phyloP scores from a whole-genome alignment of 2,888 invertebrate genomes.

The Drosophila fungiperda region DNA sequence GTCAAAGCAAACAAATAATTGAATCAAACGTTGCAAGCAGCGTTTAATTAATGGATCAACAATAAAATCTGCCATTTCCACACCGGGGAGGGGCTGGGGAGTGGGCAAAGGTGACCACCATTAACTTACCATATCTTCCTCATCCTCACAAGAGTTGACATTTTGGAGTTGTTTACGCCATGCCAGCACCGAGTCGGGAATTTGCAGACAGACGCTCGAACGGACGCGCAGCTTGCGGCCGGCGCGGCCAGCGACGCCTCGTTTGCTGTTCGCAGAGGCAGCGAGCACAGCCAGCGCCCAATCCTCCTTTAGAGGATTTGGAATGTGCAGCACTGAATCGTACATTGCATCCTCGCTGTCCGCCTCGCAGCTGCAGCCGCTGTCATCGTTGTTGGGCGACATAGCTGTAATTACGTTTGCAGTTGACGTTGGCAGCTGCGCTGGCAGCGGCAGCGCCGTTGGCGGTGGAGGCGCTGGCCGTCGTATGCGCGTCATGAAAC shows the following conservation, averaged over 20 bases:
- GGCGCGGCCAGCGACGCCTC: constrained; percentile 57
- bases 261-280: constrained; percentile 52
- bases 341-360: constrained; percentile 40
- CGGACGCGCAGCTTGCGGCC: constrained; percentile 66
- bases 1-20: constrained; percentile 54
- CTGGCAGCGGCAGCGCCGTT: background rate
- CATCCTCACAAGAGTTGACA: constrained; percentile 84
- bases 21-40: constrained; percentile 44
- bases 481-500: constrained; percentile 66
- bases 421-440: background rate
- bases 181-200: constrained; percentile 82
- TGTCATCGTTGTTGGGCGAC: constrained; percentile 59
- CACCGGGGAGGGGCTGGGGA: background rate
- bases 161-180: constrained; percentile 84
- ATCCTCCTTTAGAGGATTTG: constrained; percentile 59
- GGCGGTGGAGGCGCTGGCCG: constrained; percentile 42
- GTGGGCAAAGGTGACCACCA: background rate
- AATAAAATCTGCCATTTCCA: background rate
- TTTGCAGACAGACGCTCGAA: constrained; percentile 54
- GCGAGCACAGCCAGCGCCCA: constrained; percentile 66
- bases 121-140: constrained; percentile 85
- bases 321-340: constrained; percentile 31
- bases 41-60: constrained; percentile 57
- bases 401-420: background rate
- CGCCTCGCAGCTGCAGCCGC: constrained; percentile 68